Conservation (phyloP, 2,113 vertebrate species). For the Grantiella picta region DNA sequence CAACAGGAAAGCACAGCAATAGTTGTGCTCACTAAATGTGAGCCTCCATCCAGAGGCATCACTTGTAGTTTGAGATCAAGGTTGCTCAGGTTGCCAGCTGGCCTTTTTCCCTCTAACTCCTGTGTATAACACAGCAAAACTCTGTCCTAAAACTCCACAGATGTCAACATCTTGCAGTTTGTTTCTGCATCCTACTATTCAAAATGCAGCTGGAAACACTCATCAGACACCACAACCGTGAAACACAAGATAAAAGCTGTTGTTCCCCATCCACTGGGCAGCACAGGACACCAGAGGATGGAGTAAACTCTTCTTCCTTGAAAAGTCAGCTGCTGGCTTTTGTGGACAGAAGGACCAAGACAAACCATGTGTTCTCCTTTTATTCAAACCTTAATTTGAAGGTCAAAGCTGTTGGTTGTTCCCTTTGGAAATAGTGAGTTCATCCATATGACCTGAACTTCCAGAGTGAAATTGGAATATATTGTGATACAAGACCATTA, state of each 20-base stretch:
- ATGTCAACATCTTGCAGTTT: neutral
- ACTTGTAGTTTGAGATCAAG: neutral
- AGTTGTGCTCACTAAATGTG: neutral
- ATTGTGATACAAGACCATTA: neutral
- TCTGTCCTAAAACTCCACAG: neutral
- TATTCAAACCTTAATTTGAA: neutral
- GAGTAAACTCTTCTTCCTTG: neutral
- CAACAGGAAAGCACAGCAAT: neutral
- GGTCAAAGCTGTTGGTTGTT: neutral
- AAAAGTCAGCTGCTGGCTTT: neutral
- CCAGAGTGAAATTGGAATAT: neutral
- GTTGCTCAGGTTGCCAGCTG: fast-evolving
- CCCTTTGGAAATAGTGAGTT: neutral
- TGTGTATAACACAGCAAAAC: neutral
- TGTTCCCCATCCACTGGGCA: neutral
- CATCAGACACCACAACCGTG: neutral
- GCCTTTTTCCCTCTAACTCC: neutral
- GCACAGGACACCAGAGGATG: neutral
- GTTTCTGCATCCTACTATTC: neutral
- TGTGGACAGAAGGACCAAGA: neutral
- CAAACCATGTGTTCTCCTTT: neutral
- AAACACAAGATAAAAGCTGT: neutral
- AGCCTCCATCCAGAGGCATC: neutral
- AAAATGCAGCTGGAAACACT: neutral
- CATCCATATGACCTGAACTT: neutral